Evolutionary conservation across 2,113 vertebrate species (phyloP), one percentile per base, ranked within the genome.

Genomic region (Paratilapia polleni): DNA sequence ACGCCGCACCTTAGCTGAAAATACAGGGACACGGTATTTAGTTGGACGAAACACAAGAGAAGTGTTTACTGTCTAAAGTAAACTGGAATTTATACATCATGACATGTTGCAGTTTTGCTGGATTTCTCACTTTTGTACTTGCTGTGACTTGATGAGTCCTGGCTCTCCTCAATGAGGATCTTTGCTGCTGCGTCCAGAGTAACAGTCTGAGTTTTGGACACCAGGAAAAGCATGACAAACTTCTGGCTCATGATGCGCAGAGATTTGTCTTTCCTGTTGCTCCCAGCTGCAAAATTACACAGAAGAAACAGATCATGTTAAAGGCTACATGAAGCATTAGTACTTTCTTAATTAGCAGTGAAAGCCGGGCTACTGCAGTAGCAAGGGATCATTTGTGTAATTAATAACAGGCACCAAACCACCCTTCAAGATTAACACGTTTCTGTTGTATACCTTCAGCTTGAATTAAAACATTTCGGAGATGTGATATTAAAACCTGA

Each of bases 221-320:
- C 97, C 77, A 99, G 97, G 95, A 99, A 98, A 43, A 99, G 95
- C 97, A 97, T 99, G 93, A 99, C 98, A 87, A 99, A 99, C 93
- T 98, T 99, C 94, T 98, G 97, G 94, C 98, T 99, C 98, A 99
- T 98, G 90, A 98, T 98, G 81, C 97, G 95, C 88, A 99, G 94
- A 2, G 98, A 99, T 88, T 98, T 99, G 94, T 99, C 97, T 94
- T 99, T 99, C 93, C 98, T 97, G 92, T 97, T 98, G 89, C 96
- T 96, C 73, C 95, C 94, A 73, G 96, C 96, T 91, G 95, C 80
- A 86, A 93, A 80, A 12, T 34, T 6, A 34, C 20, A 12, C 26
- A 73, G 68, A 54, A 80, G n/a, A 63, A 58, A 31, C 14, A 0
- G 52, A 43, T 43, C 22, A 17, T 54, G 28, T 34, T 36, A 49